A percentile compares a stretch with the other conserved stretches of the same genome.
Evolutionary conservation across 2,888 invertebrate genomes (phyloP).

Genomic region (Lottia gigantea): DNA sequence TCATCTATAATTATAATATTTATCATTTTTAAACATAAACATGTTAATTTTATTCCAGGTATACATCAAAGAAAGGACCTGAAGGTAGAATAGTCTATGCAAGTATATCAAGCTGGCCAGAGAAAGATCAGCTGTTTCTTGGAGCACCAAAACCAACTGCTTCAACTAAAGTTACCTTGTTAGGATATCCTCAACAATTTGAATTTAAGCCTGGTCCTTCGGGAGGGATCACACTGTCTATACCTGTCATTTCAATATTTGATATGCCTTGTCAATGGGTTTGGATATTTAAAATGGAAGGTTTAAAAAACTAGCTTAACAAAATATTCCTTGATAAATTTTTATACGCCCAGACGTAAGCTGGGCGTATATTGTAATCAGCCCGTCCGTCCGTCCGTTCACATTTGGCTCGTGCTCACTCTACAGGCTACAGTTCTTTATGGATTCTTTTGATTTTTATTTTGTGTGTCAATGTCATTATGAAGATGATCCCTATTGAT

Average conservation of each 20-base stretch:
- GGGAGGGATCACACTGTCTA: slow-evolving; percentile 43
- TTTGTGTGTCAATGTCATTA: too few relatives aligned
- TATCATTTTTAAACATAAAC: too few relatives aligned
- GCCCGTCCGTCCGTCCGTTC: too few relatives aligned
- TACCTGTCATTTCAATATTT: slow-evolving; percentile 42
- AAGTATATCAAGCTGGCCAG: slow-evolving; percentile 79
- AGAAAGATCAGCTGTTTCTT: slow-evolving; percentile 71
- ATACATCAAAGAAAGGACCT: slow-evolving; percentile 31
- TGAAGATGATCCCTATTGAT: too few relatives aligned
- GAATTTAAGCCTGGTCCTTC: slow-evolving; percentile 19
- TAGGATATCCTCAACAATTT: slow-evolving; percentile 69
- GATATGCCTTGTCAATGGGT: slow-evolving; percentile 48
- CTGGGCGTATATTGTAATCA: too few relatives aligned
- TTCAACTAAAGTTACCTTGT: slow-evolving; percentile 68
- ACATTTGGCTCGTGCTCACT: too few relatives aligned
- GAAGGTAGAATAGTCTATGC: slow-evolving; percentile 74
- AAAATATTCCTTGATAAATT: too few relatives aligned
- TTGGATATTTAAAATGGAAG: slow-evolving; percentile 52
- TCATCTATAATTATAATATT: too few relatives aligned
- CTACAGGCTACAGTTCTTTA: too few relatives aligned
- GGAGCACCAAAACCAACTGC: slow-evolving; percentile 65
- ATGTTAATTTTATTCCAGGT: slow-evolving; percentile 26
- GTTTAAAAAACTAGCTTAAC: slow-evolving; percentile 23
- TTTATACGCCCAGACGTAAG: too few relatives aligned
- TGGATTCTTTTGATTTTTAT: too few relatives aligned